A percentile compares a stretch with the other conserved stretches of the same genome.
Conservation (phyloP, 2,888 invertebrate species). For the Eueremaeus valkanovi region DNA sequence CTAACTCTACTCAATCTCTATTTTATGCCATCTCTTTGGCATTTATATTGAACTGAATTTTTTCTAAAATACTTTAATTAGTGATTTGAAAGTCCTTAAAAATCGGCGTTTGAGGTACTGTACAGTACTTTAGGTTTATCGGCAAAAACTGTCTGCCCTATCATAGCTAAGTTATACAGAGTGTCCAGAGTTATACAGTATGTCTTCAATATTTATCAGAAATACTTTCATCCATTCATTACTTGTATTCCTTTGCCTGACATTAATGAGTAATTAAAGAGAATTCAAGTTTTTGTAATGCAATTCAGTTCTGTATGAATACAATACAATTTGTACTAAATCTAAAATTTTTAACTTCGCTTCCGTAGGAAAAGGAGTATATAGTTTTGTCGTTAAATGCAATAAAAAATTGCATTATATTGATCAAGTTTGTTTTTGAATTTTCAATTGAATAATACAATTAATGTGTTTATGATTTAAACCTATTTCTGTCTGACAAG, state of each 20-base stretch:
- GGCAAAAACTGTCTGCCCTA: not conserved
- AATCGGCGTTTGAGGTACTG: not conserved
- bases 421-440: no score
- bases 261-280: not conserved
- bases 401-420: no score
- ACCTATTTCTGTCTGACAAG: no score
- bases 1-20: not conserved
- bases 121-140: not conserved
- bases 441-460: no score
- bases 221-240: not conserved
- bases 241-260: not conserved
- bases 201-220: not conserved
- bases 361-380: no score
- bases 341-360: no score
- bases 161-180: no score
- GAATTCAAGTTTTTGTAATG: not conserved
- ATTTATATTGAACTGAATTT: not conserved
- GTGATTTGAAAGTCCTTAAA: not conserved
- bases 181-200: no score
- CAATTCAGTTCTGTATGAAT: not conserved
- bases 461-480: no score
- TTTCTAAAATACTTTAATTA: not conserved
- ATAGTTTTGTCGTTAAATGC: no score
- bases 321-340: no score
- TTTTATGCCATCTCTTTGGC: not conserved